Percentiles rank a stretch among this genome's conserved stretches.
These are phyloP conservation scores for Microdon myrmicae DNA, from an alignment of 2,888 invertebrate species.

Conservation along the genomic window DNA sequence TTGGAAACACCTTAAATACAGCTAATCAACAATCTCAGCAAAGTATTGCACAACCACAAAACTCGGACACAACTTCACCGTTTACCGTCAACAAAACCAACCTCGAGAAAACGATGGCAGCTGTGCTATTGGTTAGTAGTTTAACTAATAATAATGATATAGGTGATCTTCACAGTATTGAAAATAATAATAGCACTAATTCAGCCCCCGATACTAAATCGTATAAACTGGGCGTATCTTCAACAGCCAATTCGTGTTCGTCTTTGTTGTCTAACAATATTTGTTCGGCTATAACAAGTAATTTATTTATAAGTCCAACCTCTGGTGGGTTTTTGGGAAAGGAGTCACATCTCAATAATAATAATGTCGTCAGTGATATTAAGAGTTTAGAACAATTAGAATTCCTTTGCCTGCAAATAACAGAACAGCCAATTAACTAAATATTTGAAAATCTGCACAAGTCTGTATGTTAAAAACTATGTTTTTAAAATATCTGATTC, in stretches of 20 bases:
- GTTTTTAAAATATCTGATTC: too few relatives aligned
- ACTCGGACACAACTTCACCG: slow-evolving; percentile 35
- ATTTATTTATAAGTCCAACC: slow-evolving; percentile 31
- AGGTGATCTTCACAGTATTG: slow-evolving; percentile 15
- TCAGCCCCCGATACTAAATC: slow-evolving; percentile 14
- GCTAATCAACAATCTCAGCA: slow-evolving; percentile 38
- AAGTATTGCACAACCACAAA: slow-evolving; percentile 23
- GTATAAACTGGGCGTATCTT: slow-evolving; percentile 27
- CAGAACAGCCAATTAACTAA: slow-evolving; percentile 86
- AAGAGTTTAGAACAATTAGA: slow-evolving; percentile 77
- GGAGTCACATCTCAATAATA: slow-evolving; percentile 28
- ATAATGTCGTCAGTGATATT: slow-evolving; percentile 72
- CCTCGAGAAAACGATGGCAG: slow-evolving; percentile 62
- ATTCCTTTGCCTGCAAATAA: slow-evolving; percentile 93
- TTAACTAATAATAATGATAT: slow-evolving; percentile 45
- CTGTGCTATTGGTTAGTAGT: slow-evolving; percentile 65
- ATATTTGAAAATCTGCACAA: too few relatives aligned
- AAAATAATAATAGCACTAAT: slow-evolving; percentile 29
- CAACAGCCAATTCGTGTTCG: slow-evolving; percentile 33
- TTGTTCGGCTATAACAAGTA: slow-evolving; percentile 38
- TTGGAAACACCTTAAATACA: too few relatives aligned
- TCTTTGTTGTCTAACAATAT: slow-evolving; percentile 38
- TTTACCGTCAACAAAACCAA: slow-evolving; percentile 11
- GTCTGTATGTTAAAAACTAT: too few relatives aligned
- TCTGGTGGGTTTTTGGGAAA: slow-evolving; percentile 22